Evolutionary conservation across 1,140 invertebrate species (phyloP).

Genomic region (Stegodyphus dumicola): DNA sequence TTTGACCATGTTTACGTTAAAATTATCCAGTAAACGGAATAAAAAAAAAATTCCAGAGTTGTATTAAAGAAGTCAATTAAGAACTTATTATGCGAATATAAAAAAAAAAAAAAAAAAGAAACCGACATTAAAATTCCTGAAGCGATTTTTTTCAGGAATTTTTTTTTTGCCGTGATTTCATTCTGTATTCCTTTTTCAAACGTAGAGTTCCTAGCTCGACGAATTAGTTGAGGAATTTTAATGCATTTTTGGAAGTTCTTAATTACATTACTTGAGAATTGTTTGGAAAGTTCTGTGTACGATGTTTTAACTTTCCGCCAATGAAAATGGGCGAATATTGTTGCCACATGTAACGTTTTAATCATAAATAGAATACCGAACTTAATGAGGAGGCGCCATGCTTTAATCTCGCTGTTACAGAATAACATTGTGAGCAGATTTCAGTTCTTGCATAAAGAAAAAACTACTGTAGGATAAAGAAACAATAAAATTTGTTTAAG

Average conservation of each 20-base stretch:
- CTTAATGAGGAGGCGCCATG: no score
- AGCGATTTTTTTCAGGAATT: background rate
- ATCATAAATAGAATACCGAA: no score
- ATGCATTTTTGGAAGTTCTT: constrained; percentile 58
- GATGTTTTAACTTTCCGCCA: background rate
- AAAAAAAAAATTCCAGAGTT: constrained; percentile 5
- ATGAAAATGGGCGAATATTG: background rate
- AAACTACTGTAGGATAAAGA: no score
- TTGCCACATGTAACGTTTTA: no score
- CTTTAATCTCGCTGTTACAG: no score
- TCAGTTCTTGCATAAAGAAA: no score
- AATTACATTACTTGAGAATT: constrained; percentile 56
- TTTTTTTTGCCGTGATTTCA: constrained; percentile 8
- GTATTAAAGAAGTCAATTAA: constrained; percentile 57
- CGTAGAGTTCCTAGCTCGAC: background rate
- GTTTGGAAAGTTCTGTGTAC: constrained; percentile 1
- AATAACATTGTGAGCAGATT: no score
- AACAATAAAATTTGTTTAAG: no score
- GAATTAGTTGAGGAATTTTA: constrained; percentile 57
- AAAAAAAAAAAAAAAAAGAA: constrained; percentile 58
- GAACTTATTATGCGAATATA: constrained; percentile 42
- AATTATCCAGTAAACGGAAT: constrained; percentile 12
- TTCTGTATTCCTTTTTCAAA: background rate
- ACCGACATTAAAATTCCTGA: constrained; percentile 49
- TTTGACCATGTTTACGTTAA: constrained; percentile 16